Base-by-base conservation (phyloP, 1,140 invertebrate genomes). In the Oryctes rhinoceros region DNA sequence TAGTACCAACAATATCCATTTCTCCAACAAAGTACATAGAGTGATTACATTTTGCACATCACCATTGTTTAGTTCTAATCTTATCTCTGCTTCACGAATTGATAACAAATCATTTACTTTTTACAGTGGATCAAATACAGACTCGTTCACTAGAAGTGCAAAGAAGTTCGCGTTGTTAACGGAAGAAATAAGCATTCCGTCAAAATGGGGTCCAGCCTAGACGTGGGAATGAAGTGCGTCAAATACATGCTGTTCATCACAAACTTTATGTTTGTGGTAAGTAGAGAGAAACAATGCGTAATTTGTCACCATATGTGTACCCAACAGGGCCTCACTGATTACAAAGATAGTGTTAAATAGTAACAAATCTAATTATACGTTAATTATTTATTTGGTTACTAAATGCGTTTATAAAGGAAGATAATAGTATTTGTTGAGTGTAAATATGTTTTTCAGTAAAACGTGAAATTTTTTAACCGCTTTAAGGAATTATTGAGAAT, bases 191-290 rank as follows among this genome's bases (percentile, higher is more conserved):
- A 2, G 24, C 24, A 35, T 6, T 37, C 11, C 24, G 6, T 13
- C 65, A 90, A 90, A 88, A 91, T 91, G 89, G 87, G 89, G 79
- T 89, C 89, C 75, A 89, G 89, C 83, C 86, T 94, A 79, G 92
- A 94, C 87, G 89, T 94, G 74, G 93, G 94, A 82, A 93, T 95
- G 90, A 91, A 91, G 82, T 94, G 93, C 87, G 93, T 96, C 82
- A 96, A 96, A 88, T 96, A 95, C 83, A 92, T 97, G 88, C 90
- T 97, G 47, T 92, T 94, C 83, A 91, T 93, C 62, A 92, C 96
- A 82, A 96, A 96, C 87, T 92, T 95, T 71, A 91, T 96, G 83
- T 96, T 97, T 88, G 93, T 95, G 92, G 95, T 96, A 86, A 93
- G 94, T 94, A 86, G 81, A 49, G 11, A 76, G 13, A 76, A 76